A percentile compares a stretch with the other conserved stretches of the same genome.
These are phyloP conservation scores for Odontesthes bonariensis DNA, from an alignment of 2,113 vertebrate species.

Conservation along the genomic window DNA sequence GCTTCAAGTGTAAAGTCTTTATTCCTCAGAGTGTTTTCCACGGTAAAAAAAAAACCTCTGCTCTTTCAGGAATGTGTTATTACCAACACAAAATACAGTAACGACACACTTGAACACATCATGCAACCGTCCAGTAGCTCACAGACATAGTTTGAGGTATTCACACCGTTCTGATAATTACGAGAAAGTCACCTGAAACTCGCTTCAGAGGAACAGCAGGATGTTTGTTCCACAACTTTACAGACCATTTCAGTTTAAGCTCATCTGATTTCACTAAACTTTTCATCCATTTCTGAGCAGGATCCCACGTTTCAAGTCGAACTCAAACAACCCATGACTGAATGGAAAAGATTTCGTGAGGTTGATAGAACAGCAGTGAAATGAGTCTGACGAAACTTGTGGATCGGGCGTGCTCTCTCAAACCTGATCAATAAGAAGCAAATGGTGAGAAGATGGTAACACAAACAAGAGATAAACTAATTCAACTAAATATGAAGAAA, in stretches of 20 bases:
- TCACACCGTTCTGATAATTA: background rate
- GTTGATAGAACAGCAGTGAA: slow-evolving; percentile 49
- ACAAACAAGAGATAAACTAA: background rate
- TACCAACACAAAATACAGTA: slow-evolving; percentile 55
- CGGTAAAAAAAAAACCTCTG: slow-evolving; percentile 37
- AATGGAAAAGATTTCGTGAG: slow-evolving; percentile 3
- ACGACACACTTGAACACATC: slow-evolving; percentile 50
- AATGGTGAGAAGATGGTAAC: background rate
- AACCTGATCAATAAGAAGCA: background rate
- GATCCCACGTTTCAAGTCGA: slow-evolving; percentile 37
- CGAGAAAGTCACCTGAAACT: background rate
- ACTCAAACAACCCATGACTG: slow-evolving; percentile 24
- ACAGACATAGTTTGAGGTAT: slow-evolving; percentile 45
- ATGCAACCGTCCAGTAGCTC: slow-evolving; percentile 33
- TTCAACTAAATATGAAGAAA: too few species aligned
- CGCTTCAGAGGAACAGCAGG: slow-evolving; percentile 38
- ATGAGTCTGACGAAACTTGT: slow-evolving; percentile 21
- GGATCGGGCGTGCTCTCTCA: slow-evolving; percentile 12
- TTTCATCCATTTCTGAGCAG: background rate
- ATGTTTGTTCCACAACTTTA: slow-evolving; percentile 3
- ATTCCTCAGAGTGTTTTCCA: slow-evolving; percentile 55
- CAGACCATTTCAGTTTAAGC: background rate
- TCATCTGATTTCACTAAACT: background rate
- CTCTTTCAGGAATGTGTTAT: slow-evolving; percentile 44
- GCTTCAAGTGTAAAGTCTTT: slow-evolving; percentile 60